Evolutionary conservation across 2,888 invertebrate genomes (phyloP).

Genomic region (Synergus laeviventris): DNA sequence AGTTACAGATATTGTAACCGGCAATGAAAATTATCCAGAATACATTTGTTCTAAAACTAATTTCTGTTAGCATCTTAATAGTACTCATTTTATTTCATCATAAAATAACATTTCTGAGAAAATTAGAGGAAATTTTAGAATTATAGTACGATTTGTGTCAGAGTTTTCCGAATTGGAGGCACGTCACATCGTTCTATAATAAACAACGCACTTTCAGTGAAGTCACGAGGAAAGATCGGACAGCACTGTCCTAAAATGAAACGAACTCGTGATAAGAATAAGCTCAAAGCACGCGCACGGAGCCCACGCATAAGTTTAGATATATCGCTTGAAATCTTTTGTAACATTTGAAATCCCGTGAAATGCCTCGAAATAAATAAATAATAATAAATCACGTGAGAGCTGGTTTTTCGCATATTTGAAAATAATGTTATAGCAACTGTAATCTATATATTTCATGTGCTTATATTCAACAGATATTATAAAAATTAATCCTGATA

Average conservation of each 20-base stretch:
- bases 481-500: neutral
- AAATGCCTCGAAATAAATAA: too few species aligned
- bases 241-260: slow-evolving; percentile 6
- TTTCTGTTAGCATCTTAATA: neutral
- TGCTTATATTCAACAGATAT: neutral
- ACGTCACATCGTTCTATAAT: slow-evolving; percentile 30
- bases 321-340: too few species aligned
- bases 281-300: slow-evolving; percentile 4
- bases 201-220: slow-evolving; percentile 14
- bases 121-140: neutral
- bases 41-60: neutral
- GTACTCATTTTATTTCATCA: neutral
- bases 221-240: slow-evolving; percentile 27
- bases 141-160: neutral
- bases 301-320: slow-evolving; percentile 21
- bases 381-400: too few species aligned
- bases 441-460: too few species aligned
- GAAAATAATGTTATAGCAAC: too few species aligned
- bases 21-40: too few species aligned
- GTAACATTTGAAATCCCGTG: too few species aligned
- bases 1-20: neutral
- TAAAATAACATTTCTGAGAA: neutral
- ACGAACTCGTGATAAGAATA: slow-evolving; percentile 5
- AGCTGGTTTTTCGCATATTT: too few species aligned
- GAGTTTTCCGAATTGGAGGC: neutral